A percentile compares a stretch with the other conserved stretches of the same genome.
These are phyloP conservation scores for Castor canadensis DNA, from an alignment of 2,113 vertebrate genomes.

Conservation along the genomic window DNA sequence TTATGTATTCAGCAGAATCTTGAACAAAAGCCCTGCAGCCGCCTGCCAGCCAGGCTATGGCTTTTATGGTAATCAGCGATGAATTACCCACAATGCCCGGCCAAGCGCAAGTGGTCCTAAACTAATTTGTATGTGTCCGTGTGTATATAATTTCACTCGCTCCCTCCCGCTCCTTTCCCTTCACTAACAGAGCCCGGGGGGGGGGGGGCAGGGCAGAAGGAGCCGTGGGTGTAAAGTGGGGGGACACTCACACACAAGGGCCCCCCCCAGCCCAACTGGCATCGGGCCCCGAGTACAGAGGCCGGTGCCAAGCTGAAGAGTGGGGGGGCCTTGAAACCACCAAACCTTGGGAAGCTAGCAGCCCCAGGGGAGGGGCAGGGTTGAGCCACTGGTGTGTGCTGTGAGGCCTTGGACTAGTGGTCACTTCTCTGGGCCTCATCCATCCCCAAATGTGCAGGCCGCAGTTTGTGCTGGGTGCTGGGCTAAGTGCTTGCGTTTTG, in stretches of 20 bases:
- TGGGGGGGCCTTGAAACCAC: conserved; percentile 2
- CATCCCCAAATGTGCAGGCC: too few relatives aligned
- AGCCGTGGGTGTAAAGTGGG: neutral
- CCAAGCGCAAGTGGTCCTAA: conserved; percentile 82
- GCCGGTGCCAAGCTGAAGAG: neutral
- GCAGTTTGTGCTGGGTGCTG: too few relatives aligned
- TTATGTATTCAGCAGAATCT: conserved; percentile 79
- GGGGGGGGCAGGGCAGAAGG: neutral
- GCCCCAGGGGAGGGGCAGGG: neutral
- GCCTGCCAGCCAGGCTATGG: conserved; percentile 75
- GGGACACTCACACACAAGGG: neutral
- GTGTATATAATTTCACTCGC: conserved; percentile 73
- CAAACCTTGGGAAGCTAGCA: neutral
- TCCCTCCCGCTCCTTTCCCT: conserved; percentile 23
- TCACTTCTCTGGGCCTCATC: neutral
- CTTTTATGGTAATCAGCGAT: conserved; percentile 84
- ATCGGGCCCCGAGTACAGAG: neutral
- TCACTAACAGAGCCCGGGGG: conserved; percentile 26
- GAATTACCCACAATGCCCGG: conserved; percentile 87
- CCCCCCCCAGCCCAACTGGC: neutral
- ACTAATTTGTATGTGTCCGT: conserved; percentile 82
- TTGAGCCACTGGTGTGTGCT: neutral
- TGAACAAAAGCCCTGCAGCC: conserved; percentile 77
- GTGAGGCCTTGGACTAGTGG: neutral
- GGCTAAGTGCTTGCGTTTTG: neutral